Evolutionary conservation across 2,888 invertebrate genomes (phyloP).

Genomic region (Tinea pellionella): DNA sequence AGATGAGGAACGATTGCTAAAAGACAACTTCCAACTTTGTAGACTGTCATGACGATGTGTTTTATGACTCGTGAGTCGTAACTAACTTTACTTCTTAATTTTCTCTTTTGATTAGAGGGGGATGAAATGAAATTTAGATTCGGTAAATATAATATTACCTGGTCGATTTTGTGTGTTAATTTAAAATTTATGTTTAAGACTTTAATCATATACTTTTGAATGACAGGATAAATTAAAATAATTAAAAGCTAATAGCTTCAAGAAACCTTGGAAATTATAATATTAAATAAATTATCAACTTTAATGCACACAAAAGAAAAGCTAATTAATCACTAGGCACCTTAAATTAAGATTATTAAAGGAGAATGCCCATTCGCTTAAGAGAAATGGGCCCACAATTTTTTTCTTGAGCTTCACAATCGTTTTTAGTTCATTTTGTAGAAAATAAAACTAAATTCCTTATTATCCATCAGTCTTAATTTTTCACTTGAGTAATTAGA

Average conservation of each 20-base stretch:
- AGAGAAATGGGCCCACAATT: too few relatives aligned
- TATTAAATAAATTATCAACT: too few relatives aligned
- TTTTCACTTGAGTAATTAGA: too few relatives aligned
- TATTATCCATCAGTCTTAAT: too few relatives aligned
- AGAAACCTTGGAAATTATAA: neutral
- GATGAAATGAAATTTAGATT: neutral
- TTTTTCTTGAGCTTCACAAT: too few relatives aligned
- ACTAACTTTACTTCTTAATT: conserved; percentile 20
- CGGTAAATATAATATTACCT: neutral
- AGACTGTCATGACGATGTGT: conserved; percentile 18
- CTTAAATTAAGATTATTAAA: too few relatives aligned
- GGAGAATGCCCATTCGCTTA: too few relatives aligned
- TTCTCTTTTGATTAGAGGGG: conserved; percentile 6
- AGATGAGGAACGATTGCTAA: conserved; percentile 31
- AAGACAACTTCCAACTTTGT: conserved; percentile 15
- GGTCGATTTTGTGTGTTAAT: neutral
- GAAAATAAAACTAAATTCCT: too few relatives aligned
- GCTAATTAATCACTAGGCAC: too few relatives aligned
- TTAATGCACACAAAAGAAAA: too few relatives aligned
- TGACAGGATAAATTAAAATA: neutral
- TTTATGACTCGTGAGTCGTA: conserved; percentile 39
- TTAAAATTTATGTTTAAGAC: neutral
- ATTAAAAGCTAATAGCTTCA: neutral
- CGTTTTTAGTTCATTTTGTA: too few relatives aligned
- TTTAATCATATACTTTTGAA: neutral